Percentiles rank a stretch among this genome's conserved stretches.
These are phyloP conservation scores for Geococcyx californianus DNA, from an alignment of 2,113 vertebrate genomes.

Conservation along the genomic window DNA sequence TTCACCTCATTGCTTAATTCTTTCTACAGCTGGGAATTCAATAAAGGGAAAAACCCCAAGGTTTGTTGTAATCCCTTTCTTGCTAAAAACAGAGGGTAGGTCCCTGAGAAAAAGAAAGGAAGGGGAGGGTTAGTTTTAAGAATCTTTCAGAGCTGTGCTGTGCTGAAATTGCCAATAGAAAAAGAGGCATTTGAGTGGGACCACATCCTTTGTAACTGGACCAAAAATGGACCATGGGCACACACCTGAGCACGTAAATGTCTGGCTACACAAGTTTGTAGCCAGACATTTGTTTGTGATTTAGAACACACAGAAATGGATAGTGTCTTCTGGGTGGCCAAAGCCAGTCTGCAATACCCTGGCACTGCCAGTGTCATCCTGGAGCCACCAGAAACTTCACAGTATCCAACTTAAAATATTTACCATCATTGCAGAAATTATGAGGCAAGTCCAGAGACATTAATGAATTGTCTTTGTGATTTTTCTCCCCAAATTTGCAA, in stretches of 20 bases:
- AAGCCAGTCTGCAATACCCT: neutral
- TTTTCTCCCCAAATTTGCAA: neutral
- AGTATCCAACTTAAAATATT: neutral
- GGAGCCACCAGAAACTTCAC: neutral
- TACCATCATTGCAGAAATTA: neutral
- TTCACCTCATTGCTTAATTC: conserved; percentile 40
- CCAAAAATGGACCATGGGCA: neutral
- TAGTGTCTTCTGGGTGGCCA: neutral
- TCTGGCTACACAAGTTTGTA: neutral
- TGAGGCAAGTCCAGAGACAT: neutral
- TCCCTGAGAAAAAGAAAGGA: neutral
- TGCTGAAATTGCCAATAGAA: neutral
- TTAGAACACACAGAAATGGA: neutral
- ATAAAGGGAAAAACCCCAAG: neutral
- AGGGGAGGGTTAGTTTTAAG: neutral
- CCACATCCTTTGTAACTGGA: neutral
- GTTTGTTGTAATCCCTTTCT: neutral
- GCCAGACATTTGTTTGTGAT: no score
- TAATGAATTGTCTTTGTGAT: neutral
- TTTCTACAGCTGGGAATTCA: conserved; percentile 13
- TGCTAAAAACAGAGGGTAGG: neutral
- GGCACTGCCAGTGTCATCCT: neutral
- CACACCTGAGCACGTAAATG: rapidly evolving
- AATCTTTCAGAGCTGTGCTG: neutral
- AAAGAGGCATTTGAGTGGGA: neutral